A percentile compares a stretch with the other conserved stretches of the same genome.
phyloP scores from a whole-genome alignment of 1,140 invertebrate genomes.

The Heliconius melpomene region DNA sequence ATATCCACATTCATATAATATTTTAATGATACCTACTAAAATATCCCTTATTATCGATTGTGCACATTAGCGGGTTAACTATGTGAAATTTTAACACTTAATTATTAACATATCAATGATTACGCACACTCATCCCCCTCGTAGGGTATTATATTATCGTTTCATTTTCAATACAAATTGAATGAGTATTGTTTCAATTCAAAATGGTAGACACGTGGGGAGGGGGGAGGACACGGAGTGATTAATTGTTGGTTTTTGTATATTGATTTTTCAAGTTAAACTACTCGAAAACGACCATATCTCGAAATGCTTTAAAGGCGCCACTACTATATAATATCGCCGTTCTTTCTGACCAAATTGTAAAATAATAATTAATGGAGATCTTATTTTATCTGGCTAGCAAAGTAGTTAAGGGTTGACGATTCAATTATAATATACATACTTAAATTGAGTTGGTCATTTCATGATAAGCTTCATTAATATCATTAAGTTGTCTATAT shows the following conservation, averaged over 20 bases:
- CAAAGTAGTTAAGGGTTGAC: too few relatives aligned
- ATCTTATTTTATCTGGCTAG: too few relatives aligned
- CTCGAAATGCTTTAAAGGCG: too few relatives aligned
- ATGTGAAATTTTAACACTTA: slow-evolving; percentile 21
- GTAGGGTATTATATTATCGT: slow-evolving; percentile 19
- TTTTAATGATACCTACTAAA: background rate
- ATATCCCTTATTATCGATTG: background rate
- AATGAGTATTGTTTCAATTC: slow-evolving; percentile 45
- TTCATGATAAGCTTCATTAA: too few relatives aligned
- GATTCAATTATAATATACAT: too few relatives aligned
- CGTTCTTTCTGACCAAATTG: too few relatives aligned
- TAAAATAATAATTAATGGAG: background rate
- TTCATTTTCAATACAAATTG: slow-evolving; percentile 36
- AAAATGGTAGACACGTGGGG: slow-evolving; percentile 19
- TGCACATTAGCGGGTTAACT: slow-evolving; percentile 35
- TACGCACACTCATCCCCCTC: slow-evolving; percentile 24
- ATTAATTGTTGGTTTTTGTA: slow-evolving; percentile 41
- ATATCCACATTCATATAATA: background rate
- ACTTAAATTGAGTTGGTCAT: too few relatives aligned
- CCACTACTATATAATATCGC: too few relatives aligned
- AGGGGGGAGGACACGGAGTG: slow-evolving; percentile 9
- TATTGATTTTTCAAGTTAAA: background rate
- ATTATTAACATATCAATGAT: slow-evolving; percentile 40
- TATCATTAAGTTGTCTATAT: too few relatives aligned
- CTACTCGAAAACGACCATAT: too few relatives aligned